A percentile compares a stretch with the other conserved stretches of the same genome.
Evolutionary conservation across 2,888 invertebrate species (phyloP).

Genomic region (Ecliptopera silaceata): DNA sequence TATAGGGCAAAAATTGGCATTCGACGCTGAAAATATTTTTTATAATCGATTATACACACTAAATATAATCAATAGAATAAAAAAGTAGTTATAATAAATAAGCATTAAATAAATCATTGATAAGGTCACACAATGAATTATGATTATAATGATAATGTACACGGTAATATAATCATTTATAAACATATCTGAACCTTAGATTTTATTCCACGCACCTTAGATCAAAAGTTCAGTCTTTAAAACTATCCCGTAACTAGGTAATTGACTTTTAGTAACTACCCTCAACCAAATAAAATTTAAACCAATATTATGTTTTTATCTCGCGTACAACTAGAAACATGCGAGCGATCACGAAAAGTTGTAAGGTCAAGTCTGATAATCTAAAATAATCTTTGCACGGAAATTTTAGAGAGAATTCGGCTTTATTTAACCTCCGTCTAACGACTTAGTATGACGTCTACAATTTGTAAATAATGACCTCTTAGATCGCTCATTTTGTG

Average conservation of each 20-base stretch:
- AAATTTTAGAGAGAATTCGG: too few species aligned
- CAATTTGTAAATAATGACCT: too few species aligned
- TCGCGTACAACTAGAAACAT: background rate
- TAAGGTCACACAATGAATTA: conserved; percentile 4
- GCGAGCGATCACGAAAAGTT: background rate
- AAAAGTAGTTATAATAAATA: too few species aligned
- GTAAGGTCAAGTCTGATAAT: too few species aligned
- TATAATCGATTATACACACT: too few species aligned
- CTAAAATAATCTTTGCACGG: too few species aligned
- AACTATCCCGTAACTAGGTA: too few species aligned
- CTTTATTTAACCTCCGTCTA: too few species aligned
- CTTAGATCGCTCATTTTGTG: background rate
- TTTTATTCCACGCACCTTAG: background rate
- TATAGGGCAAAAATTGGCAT: too few species aligned
- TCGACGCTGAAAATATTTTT: too few species aligned
- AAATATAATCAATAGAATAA: background rate
- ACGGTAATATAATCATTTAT: background rate
- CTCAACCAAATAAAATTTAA: background rate
- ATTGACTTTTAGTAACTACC: background rate
- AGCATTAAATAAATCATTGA: conserved; percentile 8
- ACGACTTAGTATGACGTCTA: too few species aligned
- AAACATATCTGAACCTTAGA: background rate
- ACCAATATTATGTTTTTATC: background rate
- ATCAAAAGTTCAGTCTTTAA: background rate
- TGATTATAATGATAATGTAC: background rate